phyloP scores from a whole-genome alignment of 2,113 vertebrate genomes.

The Scolopax mira region DNA sequence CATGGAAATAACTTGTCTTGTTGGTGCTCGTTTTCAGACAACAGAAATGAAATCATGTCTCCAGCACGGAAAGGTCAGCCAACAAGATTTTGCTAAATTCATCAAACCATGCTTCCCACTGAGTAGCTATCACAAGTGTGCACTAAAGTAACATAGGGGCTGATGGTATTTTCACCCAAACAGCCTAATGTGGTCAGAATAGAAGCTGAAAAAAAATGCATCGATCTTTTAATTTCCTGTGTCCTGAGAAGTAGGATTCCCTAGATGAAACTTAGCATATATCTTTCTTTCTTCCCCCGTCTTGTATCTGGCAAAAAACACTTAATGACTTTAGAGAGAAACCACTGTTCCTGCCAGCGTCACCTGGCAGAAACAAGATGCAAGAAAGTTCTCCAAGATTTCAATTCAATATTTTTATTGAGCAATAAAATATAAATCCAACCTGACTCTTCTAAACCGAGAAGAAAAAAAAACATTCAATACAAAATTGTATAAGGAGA shows the following conservation, averaged over 20 bases:
- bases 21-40: constrained; percentile 61
- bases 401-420: background rate
- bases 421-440: background rate
- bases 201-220: constrained; percentile 16
- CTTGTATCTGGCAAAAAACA: constrained; percentile 28
- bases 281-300: background rate
- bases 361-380: constrained; percentile 34
- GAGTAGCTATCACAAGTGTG: background rate
- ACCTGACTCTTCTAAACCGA: background rate
- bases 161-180: constrained; percentile 45
- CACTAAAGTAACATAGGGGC: background rate
- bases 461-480: background rate
- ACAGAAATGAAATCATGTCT: constrained; percentile 71
- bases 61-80: constrained; percentile 47
- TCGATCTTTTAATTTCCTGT: constrained; percentile 44
- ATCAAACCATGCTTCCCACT: constrained; percentile 35
- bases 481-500: background rate
- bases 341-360: constrained; percentile 7
- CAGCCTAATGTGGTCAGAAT: constrained; percentile 16
- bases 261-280: background rate
- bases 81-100: constrained; percentile 60
- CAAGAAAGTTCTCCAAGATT: constrained; percentile 16
- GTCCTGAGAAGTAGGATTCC: constrained; percentile 11
- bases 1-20: constrained; percentile 57
- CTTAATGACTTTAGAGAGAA: constrained; percentile 33